Evolutionary conservation across 2,888 invertebrate genomes (phyloP).

Genomic region (Calliopum simillimum): DNA sequence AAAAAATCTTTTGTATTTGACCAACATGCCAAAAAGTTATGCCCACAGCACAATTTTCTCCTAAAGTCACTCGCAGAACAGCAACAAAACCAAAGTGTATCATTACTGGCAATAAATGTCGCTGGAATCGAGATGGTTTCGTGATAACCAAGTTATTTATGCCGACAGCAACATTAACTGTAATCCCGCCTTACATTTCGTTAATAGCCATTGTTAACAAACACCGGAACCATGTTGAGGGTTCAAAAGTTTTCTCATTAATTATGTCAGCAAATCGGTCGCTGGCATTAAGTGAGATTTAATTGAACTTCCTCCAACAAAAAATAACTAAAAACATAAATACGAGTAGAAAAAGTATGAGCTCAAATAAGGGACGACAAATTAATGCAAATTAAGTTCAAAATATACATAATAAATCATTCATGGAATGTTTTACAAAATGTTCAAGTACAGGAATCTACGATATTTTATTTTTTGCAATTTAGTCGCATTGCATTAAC

Average conservation of each 20-base stretch:
- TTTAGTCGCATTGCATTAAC: no score
- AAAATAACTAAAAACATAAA: no score
- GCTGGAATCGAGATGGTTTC: conserved; percentile 24
- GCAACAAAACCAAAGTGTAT: conserved; percentile 15
- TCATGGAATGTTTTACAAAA: no score
- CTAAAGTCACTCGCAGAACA: no score
- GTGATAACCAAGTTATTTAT: conserved; percentile 35
- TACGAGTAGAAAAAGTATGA: no score
- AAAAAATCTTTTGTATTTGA: no score
- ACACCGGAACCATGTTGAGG: conserved; percentile 8
- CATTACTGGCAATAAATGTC: conserved; percentile 37
- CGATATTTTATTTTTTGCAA: no score
- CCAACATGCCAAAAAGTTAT: no score
- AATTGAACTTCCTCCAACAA: background rate
- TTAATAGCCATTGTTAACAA: conserved; percentile 12
- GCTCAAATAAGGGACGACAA: background rate
- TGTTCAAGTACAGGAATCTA: no score
- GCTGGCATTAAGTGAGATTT: conserved; percentile 20
- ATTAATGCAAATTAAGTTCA: conserved; percentile 6
- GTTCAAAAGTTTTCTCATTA: conserved; percentile 42
- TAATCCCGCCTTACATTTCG: conserved; percentile 16
- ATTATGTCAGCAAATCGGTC: conserved; percentile 38
- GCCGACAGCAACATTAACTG: conserved; percentile 8
- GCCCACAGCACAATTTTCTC: no score
- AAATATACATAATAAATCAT: conserved; percentile 6